phyloP scores from a whole-genome alignment of 2,113 vertebrate genomes.

The Tretioscincus oriximinensis region DNA sequence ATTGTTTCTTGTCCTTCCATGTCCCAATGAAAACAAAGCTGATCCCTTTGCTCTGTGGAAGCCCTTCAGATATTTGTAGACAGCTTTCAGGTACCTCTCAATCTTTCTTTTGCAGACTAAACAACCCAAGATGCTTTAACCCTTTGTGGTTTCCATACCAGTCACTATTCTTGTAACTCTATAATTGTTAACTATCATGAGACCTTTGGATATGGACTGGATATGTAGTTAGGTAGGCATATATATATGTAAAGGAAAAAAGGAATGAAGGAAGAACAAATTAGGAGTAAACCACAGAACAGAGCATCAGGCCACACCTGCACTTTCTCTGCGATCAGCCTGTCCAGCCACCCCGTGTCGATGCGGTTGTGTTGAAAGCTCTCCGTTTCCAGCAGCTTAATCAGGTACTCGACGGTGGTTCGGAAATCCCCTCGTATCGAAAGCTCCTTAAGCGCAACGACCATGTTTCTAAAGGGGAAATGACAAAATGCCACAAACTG shows the following conservation, averaged over 20 bases:
- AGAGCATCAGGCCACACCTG: constrained; percentile 77
- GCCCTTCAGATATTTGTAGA: too few species aligned
- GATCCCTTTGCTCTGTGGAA: too few species aligned
- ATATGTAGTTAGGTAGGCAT: too few species aligned
- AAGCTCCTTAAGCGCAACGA: constrained; percentile 95
- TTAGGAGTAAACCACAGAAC: background rate
- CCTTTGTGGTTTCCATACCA: too few species aligned
- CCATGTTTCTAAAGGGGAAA: constrained; percentile 86
- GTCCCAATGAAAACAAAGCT: too few species aligned
- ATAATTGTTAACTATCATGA: too few species aligned
- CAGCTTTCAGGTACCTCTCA: too few species aligned
- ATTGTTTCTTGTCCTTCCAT: too few species aligned
- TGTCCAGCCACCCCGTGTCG: constrained; percentile 96
- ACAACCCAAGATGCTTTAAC: too few species aligned
- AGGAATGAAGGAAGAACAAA: background rate
- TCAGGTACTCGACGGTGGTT: constrained; percentile 97
- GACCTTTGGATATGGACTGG: too few species aligned
- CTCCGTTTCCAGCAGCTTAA: constrained; percentile 94
- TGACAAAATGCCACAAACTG: background rate
- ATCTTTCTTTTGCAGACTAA: too few species aligned
- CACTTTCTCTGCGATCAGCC: constrained; percentile 97
- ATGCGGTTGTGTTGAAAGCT: constrained; percentile 97
- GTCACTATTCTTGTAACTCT: too few species aligned
- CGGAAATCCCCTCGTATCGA: constrained; percentile 98
- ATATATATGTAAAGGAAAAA: constrained; percentile 20